phyloP scores from a whole-genome alignment of 1,140 invertebrate genomes.

The Nephotettix cincticeps region DNA sequence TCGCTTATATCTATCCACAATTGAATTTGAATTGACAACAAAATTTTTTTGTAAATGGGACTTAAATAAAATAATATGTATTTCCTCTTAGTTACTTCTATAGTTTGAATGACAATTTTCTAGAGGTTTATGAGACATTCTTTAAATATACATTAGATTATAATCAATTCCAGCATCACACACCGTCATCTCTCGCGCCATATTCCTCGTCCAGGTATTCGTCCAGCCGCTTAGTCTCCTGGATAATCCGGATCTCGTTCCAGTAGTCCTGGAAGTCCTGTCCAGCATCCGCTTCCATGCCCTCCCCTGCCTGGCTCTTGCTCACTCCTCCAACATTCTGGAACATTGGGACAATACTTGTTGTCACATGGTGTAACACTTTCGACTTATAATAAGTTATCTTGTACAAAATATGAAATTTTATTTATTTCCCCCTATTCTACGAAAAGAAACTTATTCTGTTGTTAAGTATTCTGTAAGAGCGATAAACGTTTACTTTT shows the following conservation, averaged over 20 bases:
- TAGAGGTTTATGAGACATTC: neutral
- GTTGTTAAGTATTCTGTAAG: too few relatives aligned
- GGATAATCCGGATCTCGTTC: slow-evolving; percentile 49
- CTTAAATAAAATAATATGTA: too few relatives aligned
- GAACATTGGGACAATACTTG: neutral
- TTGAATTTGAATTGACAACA: too few relatives aligned
- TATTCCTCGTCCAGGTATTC: slow-evolving; percentile 54
- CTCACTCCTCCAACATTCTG: slow-evolving; percentile 14
- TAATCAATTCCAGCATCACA: neutral
- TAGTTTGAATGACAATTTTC: neutral
- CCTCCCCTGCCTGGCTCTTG: neutral
- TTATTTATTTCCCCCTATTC: too few relatives aligned
- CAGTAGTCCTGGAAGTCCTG: slow-evolving; percentile 54
- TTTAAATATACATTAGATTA: neutral
- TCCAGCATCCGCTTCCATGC: slow-evolving; percentile 42
- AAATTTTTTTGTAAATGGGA: too few relatives aligned
- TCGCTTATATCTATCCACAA: too few relatives aligned
- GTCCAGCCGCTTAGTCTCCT: slow-evolving; percentile 51
- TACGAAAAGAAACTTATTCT: too few relatives aligned
- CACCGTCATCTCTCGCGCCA: slow-evolving; percentile 49
- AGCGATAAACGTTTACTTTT: too few relatives aligned
- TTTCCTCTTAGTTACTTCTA: neutral
- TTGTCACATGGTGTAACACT: too few relatives aligned
- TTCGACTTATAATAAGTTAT: too few relatives aligned
- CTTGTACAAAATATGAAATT: too few relatives aligned